Percentiles rank a stretch among this genome's conserved stretches.
Evolutionary conservation across 2,113 vertebrate genomes (phyloP).

Genomic region (Naja naja): DNA sequence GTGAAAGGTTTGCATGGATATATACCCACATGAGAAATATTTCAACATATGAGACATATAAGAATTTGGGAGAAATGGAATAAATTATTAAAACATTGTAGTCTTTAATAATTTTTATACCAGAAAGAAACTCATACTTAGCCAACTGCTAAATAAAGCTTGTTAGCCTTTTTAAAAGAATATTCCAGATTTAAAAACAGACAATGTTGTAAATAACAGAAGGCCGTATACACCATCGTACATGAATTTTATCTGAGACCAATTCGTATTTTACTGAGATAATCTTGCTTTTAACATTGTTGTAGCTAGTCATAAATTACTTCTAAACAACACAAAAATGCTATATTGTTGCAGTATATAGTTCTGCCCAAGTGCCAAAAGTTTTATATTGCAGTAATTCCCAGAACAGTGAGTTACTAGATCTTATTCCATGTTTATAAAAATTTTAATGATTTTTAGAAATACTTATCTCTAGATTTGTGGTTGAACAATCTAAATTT

Average conservation of each 20-base stretch:
- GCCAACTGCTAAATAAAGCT: background rate
- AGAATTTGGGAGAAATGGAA: background rate
- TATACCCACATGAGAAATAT: background rate
- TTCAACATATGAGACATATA: background rate
- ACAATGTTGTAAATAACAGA: background rate
- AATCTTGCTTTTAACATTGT: background rate
- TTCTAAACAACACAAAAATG: background rate
- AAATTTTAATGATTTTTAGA: background rate
- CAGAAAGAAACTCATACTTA: background rate
- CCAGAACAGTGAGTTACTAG: background rate
- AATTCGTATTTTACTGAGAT: background rate
- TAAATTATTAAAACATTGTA: background rate
- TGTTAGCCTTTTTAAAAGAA: background rate
- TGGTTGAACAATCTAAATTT: background rate
- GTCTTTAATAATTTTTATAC: background rate
- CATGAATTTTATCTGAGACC: background rate
- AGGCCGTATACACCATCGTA: background rate
- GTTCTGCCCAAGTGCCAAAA: background rate
- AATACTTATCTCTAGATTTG: background rate
- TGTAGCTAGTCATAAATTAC: background rate
- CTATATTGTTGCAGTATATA: background rate
- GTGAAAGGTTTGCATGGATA: background rate
- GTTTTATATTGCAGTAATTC: background rate
- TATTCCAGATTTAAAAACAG: conserved; percentile 11
- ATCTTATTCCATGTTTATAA: background rate